Evolutionary conservation across 2,797 vertebrate genomes (phyloP).

Genomic region (Sebastes cheni): DNA sequence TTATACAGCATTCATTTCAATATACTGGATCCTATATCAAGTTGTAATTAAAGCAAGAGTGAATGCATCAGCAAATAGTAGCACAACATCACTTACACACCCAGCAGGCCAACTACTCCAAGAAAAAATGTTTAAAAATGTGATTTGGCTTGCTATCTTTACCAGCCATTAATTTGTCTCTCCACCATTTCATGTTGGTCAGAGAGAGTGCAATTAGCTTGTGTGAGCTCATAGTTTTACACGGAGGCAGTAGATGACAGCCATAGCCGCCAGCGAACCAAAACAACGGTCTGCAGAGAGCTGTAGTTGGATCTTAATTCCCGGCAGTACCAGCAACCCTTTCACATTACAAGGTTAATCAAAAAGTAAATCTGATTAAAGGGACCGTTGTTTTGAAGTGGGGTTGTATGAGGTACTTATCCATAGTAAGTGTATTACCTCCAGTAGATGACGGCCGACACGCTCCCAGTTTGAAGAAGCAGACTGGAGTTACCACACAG

Average conservation of each 20-base stretch:
- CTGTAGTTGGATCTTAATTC: background rate
- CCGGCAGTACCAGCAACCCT: too few species aligned
- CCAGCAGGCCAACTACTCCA: background rate
- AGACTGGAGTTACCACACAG: too few species aligned
- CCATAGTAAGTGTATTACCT: too few species aligned
- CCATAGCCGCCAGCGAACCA: too few species aligned
- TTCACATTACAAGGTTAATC: background rate
- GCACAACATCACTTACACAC: background rate
- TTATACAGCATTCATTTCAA: background rate
- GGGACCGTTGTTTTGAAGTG: too few species aligned
- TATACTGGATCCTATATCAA: background rate
- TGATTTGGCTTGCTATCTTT: background rate
- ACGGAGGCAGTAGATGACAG: too few species aligned
- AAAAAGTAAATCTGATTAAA: too few species aligned
- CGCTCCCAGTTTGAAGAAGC: too few species aligned
- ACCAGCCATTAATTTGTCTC: background rate
- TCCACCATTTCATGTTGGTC: background rate
- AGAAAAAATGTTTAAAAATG: background rate
- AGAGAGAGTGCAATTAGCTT: background rate
- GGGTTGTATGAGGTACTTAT: too few species aligned
- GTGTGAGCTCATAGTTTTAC: too few species aligned
- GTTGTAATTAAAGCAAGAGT: background rate
- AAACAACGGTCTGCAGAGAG: too few species aligned
- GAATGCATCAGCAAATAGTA: background rate
- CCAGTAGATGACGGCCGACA: fast-evolving